Conservation (phyloP, 2,888 invertebrate species). For the Cephus pulcher region DNA sequence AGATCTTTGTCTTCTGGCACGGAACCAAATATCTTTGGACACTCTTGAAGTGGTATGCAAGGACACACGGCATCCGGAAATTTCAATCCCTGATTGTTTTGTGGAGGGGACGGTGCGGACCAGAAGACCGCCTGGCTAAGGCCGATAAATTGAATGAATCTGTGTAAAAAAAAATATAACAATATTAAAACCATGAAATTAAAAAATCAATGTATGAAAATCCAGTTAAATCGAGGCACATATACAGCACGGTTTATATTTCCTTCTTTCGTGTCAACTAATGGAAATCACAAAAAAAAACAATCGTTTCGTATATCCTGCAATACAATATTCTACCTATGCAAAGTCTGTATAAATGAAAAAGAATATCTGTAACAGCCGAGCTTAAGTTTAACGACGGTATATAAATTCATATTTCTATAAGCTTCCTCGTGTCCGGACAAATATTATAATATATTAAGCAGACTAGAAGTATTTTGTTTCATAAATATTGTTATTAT, state of each 20-base stretch:
- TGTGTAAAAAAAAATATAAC: background rate
- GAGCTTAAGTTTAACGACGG: background rate
- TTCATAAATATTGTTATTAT: background rate
- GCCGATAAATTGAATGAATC: conserved; percentile 4
- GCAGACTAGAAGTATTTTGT: background rate
- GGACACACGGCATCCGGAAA: conserved; percentile 7
- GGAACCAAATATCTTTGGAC: conserved; percentile 8
- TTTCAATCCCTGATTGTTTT: background rate
- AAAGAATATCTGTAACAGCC: background rate
- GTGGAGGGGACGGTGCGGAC: background rate
- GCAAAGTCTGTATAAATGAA: background rate
- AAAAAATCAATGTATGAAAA: background rate
- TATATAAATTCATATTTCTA: background rate
- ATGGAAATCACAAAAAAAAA: background rate
- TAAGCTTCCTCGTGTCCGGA: background rate
- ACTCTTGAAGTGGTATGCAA: conserved; percentile 6
- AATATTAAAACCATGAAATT: background rate
- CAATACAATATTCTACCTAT: background rate
- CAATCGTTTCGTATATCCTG: background rate
- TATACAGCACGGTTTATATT: background rate
- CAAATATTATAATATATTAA: background rate
- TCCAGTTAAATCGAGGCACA: background rate
- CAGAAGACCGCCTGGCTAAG: conserved; percentile 3
- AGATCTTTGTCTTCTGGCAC: conserved; percentile 9
- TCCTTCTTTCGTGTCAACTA: background rate